Evolutionary conservation across 2,888 invertebrate species (phyloP), one percentile per base, ranked within the genome.

Genomic region (Oscheius myriophilus): DNA sequence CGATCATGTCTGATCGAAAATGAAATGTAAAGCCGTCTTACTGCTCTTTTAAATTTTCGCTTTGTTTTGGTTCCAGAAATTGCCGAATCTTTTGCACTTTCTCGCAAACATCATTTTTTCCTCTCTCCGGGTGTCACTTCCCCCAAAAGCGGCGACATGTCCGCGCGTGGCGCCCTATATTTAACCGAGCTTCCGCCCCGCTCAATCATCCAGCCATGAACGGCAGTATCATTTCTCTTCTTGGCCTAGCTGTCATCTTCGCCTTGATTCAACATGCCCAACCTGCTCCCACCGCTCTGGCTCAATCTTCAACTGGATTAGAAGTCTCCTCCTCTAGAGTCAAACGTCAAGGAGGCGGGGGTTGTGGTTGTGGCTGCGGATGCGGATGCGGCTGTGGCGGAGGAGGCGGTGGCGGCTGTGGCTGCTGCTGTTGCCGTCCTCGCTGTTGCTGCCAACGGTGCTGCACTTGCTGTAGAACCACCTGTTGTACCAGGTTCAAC

Each of bases 351-450:
- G 23, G 43, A 43, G 21, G 26, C 23, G 46, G 23, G 12, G 57
- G 57, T 18, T 57, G 57, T 41, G 41, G 57, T 1, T 49, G 49
- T n/a, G 57, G 57, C 6, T 57, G 57, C 21, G 57, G 57, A 3
- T 54, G 49, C 7, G 49, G 49, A n/a, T 18, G 49, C 16, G 49
- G 49, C 49, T 49, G 49, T 49, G 49, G 49, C 11, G 53, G 53
- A 54, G 53, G 53, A 26, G 14, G n/a, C 25, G 14, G 14, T 52
- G n/a, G 23, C 23, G 18, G 14, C 33, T 33, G 33, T 33, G 58
- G 58, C 25, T 42, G 58, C 23, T 58, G 58, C 43, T 58, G 58
- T 16, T 58, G 58, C n/a, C 25, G 58, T 25, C 42, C 43, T 43
- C 43, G 43, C 2, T 41, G 39, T 2, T 57, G 57, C 43, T 25